Conservation (phyloP, 2,797 vertebrate species). For the Takifugu ocellatus region DNA sequence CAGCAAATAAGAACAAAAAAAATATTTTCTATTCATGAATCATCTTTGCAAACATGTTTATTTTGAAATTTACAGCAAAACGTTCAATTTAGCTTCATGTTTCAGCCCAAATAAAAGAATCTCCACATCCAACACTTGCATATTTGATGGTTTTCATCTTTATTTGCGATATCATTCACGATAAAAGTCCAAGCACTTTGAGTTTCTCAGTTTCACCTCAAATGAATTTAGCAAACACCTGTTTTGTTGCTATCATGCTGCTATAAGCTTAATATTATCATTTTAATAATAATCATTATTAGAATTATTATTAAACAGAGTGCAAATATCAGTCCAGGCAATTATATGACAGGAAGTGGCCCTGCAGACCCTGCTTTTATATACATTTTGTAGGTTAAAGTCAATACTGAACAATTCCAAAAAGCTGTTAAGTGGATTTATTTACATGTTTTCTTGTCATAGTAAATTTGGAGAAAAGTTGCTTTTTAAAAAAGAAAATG, state of each 20-base stretch:
- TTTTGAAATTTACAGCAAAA: constrained; percentile 63
- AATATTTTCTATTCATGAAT: no score
- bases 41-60: constrained; percentile 48
- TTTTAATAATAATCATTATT: constrained; percentile 1
- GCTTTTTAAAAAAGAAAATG: neutral
- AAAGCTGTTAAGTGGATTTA: constrained; percentile 24
- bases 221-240: constrained; percentile 49
- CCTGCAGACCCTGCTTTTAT: constrained; percentile 45
- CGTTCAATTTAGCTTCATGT: constrained; percentile 56
- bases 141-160: constrained; percentile 34
- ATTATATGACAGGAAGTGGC: constrained; percentile 46
- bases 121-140: constrained; percentile 55
- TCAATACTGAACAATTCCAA: constrained; percentile 46
- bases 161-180: constrained; percentile 43
- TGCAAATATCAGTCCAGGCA: constrained; percentile 48
- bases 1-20: no score
- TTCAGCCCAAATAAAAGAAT: constrained; percentile 60
- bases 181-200: constrained; percentile 41
- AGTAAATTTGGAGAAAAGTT: neutral
- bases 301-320: constrained; percentile 25
- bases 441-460: constrained; percentile 33
- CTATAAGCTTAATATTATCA: constrained; percentile 52
- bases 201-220: constrained; percentile 28
- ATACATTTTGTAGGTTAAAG: constrained; percentile 44
- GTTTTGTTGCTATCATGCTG: constrained; percentile 63